Evolutionary conservation across 2,888 invertebrate species (phyloP), one percentile per base, ranked within the genome.

Genomic region (Laothoe populi): DNA sequence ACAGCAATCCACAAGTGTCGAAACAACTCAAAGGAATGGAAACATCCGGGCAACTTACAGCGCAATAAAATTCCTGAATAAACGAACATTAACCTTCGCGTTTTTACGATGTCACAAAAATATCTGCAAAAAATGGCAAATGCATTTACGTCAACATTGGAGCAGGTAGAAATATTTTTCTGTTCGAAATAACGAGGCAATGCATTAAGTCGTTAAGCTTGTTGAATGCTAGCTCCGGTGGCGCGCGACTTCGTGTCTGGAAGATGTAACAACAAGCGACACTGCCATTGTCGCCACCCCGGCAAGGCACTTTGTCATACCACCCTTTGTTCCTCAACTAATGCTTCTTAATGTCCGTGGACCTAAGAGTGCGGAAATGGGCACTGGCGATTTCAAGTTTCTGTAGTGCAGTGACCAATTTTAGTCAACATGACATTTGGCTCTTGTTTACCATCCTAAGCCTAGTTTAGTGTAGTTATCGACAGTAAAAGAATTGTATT

Each of bases 141-240:
- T 53, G 53, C 53, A 53, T 35, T 53, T 53, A 53, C 53, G 35
- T 31, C 42, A 53, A 4, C 49, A 35, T 48, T 38, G 35, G n/a
- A 19, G 42, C 24, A 24, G 49, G 24, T 42, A 31, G 42, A 53
- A 40, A 40, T 68, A 74, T 71, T 67, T 70, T 68, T 70, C 73
- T 70, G 70, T 70, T 71, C 63, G 64, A 73, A 77, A 74, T 82
- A 86, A 84, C 75, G 81, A 82, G 78, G 70, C 77, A 73, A 80
- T 84, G 84, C 87, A 87, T 88, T 87, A 87, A 81, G 86, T 87
- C 84, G 84, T 88, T 86, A 84, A 79, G 75, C 74, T 71, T 71
- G 74, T 76, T 78, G 77, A 81, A 81, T 77, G 77, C 68, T 66
- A 70, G 64, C 70, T 67, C 70, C 74, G 71, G 73, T 81, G 73